These are phyloP conservation scores for Pararge aegeria DNA, from an alignment of 1,140 invertebrate genomes.

Conservation along the genomic window DNA sequence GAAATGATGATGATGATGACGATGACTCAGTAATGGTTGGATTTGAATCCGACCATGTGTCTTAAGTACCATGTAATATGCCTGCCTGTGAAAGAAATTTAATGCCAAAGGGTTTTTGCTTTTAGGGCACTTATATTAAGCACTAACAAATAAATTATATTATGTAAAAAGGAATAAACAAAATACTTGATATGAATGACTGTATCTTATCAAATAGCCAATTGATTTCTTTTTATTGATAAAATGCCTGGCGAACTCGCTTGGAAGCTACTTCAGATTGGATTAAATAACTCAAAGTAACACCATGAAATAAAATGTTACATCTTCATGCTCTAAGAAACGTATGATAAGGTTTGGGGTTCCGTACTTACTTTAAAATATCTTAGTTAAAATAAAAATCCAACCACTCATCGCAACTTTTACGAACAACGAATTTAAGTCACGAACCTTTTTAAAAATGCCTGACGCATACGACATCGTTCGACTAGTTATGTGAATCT, in stretches of 20 bases:
- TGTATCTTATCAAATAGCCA: conserved; percentile 30
- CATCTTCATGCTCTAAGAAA: background rate
- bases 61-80: too few relatives aligned
- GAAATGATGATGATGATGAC: too few relatives aligned
- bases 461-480: too few relatives aligned
- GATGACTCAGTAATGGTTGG: too few relatives aligned
- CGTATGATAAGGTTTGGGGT: background rate
- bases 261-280: background rate
- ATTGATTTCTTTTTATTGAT: background rate
- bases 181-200: conserved; percentile 28
- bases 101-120: too few relatives aligned
- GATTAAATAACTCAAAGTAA: background rate
- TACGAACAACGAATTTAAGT: too few relatives aligned
- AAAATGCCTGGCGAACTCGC: background rate
- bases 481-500: too few relatives aligned
- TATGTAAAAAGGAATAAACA: conserved; percentile 27
- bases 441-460: too few relatives aligned
- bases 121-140: background rate
- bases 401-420: too few relatives aligned
- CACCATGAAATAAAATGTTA: background rate
- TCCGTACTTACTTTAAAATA: background rate
- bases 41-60: too few relatives aligned
- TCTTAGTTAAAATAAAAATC: too few relatives aligned
- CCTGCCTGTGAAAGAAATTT: too few relatives aligned
- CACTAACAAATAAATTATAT: background rate